A percentile compares a stretch with the other conserved stretches of the same genome.
These are phyloP conservation scores for Drosophila equinoxialis DNA, from an alignment of 1,140 invertebrate genomes.

Conservation along the genomic window DNA sequence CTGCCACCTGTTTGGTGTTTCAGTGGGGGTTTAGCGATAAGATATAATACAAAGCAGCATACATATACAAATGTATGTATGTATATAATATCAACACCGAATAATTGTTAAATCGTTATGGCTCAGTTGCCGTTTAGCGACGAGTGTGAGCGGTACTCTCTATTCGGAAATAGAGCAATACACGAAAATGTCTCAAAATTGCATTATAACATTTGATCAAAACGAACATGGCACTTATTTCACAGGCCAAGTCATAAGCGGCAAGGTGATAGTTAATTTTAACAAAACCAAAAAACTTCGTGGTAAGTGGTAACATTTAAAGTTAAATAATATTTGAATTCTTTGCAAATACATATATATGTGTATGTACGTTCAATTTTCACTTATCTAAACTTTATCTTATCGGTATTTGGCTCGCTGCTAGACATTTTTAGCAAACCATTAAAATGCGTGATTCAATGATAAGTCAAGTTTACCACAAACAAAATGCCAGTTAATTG, in stretches of 20 bases:
- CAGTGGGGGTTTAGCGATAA: slow-evolving; percentile 31
- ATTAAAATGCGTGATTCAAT: slow-evolving; percentile 54
- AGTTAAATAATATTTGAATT: too few relatives aligned
- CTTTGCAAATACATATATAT: neutral
- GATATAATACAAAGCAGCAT: slow-evolving; percentile 34
- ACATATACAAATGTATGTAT: slow-evolving; percentile 21
- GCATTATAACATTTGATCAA: slow-evolving; percentile 84
- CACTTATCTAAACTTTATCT: slow-evolving; percentile 52
- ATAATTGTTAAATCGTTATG: slow-evolving; percentile 2
- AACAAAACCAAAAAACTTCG: slow-evolving; percentile 84
- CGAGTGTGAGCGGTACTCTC: slow-evolving; percentile 46
- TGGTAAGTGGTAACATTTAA: slow-evolving; percentile 61
- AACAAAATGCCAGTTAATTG: slow-evolving; percentile 59
- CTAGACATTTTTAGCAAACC: slow-evolving; percentile 39
- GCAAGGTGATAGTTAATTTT: slow-evolving; percentile 83
- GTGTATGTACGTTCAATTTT: neutral
- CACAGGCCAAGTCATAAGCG: slow-evolving; percentile 84
- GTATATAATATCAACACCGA: slow-evolving; percentile 19
- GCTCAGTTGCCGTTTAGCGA: slow-evolving; percentile 52
- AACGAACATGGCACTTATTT: slow-evolving; percentile 84
- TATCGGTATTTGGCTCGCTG: slow-evolving; percentile 46
- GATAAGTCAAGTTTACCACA: slow-evolving; percentile 42
- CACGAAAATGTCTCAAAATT: slow-evolving; percentile 68
- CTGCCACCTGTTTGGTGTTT: neutral
- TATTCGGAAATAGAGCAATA: neutral